Evolutionary conservation across 2,888 invertebrate genomes (phyloP), one percentile per base, ranked within the genome.

Genomic region (Pseudococcus longispinus): DNA sequence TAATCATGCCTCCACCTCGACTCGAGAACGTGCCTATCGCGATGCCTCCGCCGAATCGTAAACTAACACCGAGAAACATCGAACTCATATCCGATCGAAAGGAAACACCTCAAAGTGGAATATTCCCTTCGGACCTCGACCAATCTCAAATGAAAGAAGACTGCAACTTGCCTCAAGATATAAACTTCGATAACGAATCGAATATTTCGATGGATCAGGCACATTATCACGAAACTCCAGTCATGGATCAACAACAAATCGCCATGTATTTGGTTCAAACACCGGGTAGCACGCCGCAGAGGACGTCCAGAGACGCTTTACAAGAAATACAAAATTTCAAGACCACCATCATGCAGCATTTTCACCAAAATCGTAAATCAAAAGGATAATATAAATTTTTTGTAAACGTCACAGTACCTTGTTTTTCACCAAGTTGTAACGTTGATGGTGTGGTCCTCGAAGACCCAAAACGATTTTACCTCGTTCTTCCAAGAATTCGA

Each of bases 401-500:
- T 26, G 20, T n/a, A 42, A 80, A 88, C 91, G 90, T 89, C 26
- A 0, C 6, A 91, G 90, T 60, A 91, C 92, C 89, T 91, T 91
- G 55, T 91, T 90, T 88, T 92, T 89, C 13, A 89, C 89, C 70
- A 89, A 87, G 88, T 88, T 89, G 84, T 89, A 88, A 46, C 89
- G 88, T 37, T 88, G 88, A 84, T 89, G 88, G 87, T 89, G 88
- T 15, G 89, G 89, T 11, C 89, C 89, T 84, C 88, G 88, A n/a
- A 93, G 89, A n/a, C 93, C 93, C 1, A 92, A 92, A 0, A 94
- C 92, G 20, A 93, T 93, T 90, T 93, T 93, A 1, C 91, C 93
- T 89, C 92, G 92, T 85, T 93, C 94, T 88, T 93, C 91, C 89
- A 93, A 93, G 89, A 94, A 93, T 8, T 93, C 92, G 88, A 93